These are phyloP conservation scores for Mechanitis messenoides DNA, from an alignment of 2,888 invertebrate genomes.

Conservation along the genomic window DNA sequence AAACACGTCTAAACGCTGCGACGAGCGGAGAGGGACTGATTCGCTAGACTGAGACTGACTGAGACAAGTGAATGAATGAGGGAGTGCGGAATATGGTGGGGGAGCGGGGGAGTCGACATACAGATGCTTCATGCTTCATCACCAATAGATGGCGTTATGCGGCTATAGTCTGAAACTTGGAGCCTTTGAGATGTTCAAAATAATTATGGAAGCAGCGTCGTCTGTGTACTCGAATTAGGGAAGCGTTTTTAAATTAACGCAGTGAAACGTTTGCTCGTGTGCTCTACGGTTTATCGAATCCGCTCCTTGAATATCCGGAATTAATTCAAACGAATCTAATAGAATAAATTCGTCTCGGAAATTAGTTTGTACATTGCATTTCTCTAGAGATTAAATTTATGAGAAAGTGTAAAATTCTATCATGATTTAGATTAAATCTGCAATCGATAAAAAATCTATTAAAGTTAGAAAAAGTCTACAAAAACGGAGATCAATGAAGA, in stretches of 20 bases:
- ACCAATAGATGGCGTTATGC: conserved; percentile 58
- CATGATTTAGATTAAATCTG: conserved; percentile 46
- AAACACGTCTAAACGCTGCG: conserved; percentile 35
- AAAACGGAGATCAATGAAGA: conserved; percentile 45
- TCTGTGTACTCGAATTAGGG: conserved; percentile 34
- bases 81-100: conserved; percentile 32
- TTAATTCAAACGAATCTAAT: conserved; percentile 65
- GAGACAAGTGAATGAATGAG: conserved; percentile 54
- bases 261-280: conserved; percentile 58
- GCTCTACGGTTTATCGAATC: conserved; percentile 49
- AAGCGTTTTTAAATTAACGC: conserved; percentile 66
- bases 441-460: conserved; percentile 54
- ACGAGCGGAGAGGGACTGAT: conserved; percentile 61
- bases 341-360: conserved; percentile 63
- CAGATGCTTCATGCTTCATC: conserved; percentile 11
- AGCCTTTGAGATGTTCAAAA: conserved; percentile 20
- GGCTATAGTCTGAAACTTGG: conserved; percentile 7
- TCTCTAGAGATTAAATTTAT: conserved; percentile 41
- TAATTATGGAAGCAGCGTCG: conserved; percentile 16
- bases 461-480: conserved; percentile 46
- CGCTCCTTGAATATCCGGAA: conserved; percentile 59
- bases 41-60: conserved; percentile 31
- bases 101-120: conserved; percentile 27
- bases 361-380: conserved; percentile 69
- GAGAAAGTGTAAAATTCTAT: conserved; percentile 47